Base-by-base conservation (phyloP, 2,888 invertebrate species). In the Lordiphosa fenestrarum region DNA sequence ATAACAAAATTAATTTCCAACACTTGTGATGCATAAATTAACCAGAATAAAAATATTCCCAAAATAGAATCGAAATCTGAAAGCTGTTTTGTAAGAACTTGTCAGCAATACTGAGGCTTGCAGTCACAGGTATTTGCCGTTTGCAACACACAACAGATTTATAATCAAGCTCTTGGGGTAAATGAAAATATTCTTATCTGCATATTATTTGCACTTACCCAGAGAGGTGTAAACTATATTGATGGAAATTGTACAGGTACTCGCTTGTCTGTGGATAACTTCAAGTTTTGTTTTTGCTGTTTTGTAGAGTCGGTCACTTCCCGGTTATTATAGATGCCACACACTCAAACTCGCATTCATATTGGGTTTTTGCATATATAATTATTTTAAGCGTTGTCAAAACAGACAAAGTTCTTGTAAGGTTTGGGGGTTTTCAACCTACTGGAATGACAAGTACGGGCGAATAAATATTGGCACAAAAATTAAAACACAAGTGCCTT, bases 401-500 rank as follows among this genome's bases (percentile, higher is more conserved):
- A 49, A 49, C 25, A 49, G 25, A 38, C n/a, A 38, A 25, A 25
- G 23, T 38, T 38, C 49, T 38, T 49, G 37, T 23, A 37, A 9
- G 12, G n/a, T 37, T 15, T 37, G 13, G 35, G 41, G 42, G 47
- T 7, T 51, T 33, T 30, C 19, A 10, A 13, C 33, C 9, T 42
- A 48, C 33, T 38, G 49, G 23, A 49, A 38, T 49, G 49, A 40
- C 40, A 40, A 40, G 40, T 40, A 21, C 40, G 4, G 40, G 40
- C 40, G 19, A 40, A 40, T 19, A 40, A 19, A 39, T 39, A 39
- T 19, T 39, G 5, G 39, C 7, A 33, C 33, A 41, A 39, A 38
- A 38, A 57, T 44, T 33, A 49, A 2, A 65, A 60, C 52, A 52
- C 39, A 60, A 60, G 52, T 35, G 30, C 30, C 9, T 9, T 30